Base-by-base conservation (phyloP, 1,140 invertebrate genomes). In the Forficula auricularia region DNA sequence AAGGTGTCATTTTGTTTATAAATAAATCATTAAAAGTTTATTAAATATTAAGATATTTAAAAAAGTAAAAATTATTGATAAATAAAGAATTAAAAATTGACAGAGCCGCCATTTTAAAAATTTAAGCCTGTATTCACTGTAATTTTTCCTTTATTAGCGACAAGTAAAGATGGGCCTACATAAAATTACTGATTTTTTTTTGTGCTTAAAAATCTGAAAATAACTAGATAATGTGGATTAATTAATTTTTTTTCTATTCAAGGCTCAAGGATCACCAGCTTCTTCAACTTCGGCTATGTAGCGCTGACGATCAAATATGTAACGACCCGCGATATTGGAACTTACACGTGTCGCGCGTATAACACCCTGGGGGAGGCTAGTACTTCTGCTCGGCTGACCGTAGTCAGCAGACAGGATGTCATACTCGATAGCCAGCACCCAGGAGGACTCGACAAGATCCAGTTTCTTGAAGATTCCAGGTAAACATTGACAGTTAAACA, bases 271-370 rank as follows among this genome's bases (percentile, higher is more conserved):
- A 92, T 88, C 40, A 92, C 88, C 45, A 84, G 82, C 22, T 92
- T 92, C 68, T 91, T 90, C 59, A 94, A 95, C 57, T 95, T 95
- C 59, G 91, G 91, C 36, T 94, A 94, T 55, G 88, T 96, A 46
- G 92, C 92, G 0, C 60, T 99, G 37, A 95, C 91, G 12, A 89
- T 98, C 44, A 91, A 95, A 57, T 83, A 86, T 48, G 80, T 95
- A 8, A 84, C 83, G 10, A 69, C 82, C 19, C 77, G 86, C 46
- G 94, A 98, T 66, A 77, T 82, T 39, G 95, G 95, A 19, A 74
- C 77, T 46, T 96, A 95, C 54, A 89, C 84, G 14, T 94, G 89
- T 58, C 67, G 77, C 41, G 90, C 89, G 4, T 84, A 73, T 48
- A 95, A 94, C 55, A 72, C 75, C 42, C 72, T 86, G 43, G 92